Evolutionary conservation across 2,888 invertebrate genomes (phyloP).

Genomic region (Agriotes lineatus): DNA sequence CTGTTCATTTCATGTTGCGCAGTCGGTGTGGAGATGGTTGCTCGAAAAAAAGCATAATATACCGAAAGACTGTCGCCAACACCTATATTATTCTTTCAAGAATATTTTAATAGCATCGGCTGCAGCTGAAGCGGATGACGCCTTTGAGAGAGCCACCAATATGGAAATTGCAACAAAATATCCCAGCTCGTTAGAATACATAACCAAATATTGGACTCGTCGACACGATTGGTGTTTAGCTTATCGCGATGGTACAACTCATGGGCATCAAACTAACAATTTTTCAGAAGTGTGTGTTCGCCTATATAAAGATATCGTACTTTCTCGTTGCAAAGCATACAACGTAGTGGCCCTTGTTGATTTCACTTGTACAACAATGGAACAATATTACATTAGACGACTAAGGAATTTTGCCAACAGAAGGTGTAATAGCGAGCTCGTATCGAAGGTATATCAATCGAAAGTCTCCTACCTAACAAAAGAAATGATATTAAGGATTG

Average conservation of each 20-base stretch:
- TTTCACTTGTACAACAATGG: background rate
- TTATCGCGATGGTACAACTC: background rate
- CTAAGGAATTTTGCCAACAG: background rate
- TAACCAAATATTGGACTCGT: background rate
- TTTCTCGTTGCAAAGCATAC: background rate
- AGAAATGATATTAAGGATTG: too few relatives aligned
- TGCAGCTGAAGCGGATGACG: background rate
- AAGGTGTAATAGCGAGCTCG: background rate
- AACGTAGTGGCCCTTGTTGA: background rate
- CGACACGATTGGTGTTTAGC: background rate
- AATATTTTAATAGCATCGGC: background rate
- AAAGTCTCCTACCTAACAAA: background rate
- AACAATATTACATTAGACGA: background rate
- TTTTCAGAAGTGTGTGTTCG: background rate
- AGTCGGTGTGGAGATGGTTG: constrained; percentile 31
- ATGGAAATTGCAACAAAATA: background rate
- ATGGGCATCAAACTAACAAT: background rate
- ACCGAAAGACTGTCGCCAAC: background rate
- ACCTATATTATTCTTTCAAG: background rate
- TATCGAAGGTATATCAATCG: background rate
- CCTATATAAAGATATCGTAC: background rate
- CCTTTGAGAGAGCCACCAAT: background rate
- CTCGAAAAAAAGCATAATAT: constrained; percentile 35
- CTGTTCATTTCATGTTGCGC: constrained; percentile 36
- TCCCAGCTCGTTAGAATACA: background rate